A percentile compares a stretch with the other conserved stretches of the same genome.
Evolutionary conservation across 2,797 vertebrate species (phyloP).

Genomic region (Erethizon dorsatum): DNA sequence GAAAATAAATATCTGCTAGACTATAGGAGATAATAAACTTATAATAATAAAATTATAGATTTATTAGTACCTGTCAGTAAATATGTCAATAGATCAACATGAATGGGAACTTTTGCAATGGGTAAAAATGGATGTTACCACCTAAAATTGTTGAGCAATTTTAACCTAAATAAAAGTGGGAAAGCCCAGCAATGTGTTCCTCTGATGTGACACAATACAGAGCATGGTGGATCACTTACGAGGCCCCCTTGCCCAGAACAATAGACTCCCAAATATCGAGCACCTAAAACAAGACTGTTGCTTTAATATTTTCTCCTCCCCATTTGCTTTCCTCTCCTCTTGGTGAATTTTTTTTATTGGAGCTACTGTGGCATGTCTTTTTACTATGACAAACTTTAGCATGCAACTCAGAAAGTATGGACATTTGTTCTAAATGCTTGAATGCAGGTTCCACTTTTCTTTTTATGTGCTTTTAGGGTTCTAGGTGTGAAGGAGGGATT

Average conservation of each 20-base stretch:
- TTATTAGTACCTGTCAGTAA: background rate
- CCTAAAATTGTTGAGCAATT: background rate
- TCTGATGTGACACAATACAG: background rate
- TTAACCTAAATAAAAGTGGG: background rate
- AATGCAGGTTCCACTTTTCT: background rate
- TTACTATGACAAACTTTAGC: background rate
- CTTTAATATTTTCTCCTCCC: too few species aligned
- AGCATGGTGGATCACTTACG: fast-evolving
- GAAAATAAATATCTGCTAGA: background rate
- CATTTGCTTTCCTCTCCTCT: too few species aligned
- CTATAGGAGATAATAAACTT: background rate
- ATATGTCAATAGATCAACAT: background rate
- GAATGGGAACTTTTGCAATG: background rate
- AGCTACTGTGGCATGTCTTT: background rate
- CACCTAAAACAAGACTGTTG: background rate
- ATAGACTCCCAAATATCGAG: background rate
- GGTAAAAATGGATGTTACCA: background rate
- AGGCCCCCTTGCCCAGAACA: background rate
- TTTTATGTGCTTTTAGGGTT: background rate
- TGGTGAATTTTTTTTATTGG: background rate
- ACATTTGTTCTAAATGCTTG: background rate
- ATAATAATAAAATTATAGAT: background rate
- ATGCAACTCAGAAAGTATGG: background rate
- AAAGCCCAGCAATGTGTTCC: background rate
- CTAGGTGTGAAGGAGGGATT: background rate